Percentiles rank a stretch among this genome's conserved stretches.
phyloP scores from a whole-genome alignment of 2,797 vertebrate species.

The Galagoides demidoff region DNA sequence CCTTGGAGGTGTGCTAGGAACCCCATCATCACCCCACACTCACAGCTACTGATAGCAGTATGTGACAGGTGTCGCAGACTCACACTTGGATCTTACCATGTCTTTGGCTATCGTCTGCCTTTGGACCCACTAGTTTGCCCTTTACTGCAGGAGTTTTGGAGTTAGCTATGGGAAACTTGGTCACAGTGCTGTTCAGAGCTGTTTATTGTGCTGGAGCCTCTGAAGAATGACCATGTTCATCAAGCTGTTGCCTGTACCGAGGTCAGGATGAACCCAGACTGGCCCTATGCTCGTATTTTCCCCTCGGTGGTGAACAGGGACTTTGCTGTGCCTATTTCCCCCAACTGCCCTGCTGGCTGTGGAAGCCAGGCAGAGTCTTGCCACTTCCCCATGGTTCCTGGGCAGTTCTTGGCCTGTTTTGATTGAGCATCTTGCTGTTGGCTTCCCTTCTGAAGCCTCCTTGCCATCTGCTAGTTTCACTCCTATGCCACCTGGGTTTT shows the following conservation, averaged over 20 bases:
- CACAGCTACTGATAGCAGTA: not conserved
- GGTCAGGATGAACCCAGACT: not conserved
- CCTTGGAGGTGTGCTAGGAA: not conserved
- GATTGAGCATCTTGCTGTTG: constrained; percentile 72
- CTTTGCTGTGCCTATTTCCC: not conserved
- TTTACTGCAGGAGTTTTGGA: not conserved
- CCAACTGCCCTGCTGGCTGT: not conserved
- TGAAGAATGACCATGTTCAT: not conserved
- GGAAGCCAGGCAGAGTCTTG: not conserved
- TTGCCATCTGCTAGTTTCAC: constrained; percentile 78
- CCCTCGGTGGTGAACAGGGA: not conserved
- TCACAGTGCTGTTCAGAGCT: not conserved
- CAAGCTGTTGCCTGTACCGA: not conserved
- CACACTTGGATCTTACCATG: not conserved
- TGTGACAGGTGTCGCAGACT: no score
- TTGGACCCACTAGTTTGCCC: not conserved
- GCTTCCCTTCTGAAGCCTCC: constrained; percentile 75
- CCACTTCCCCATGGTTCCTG: not conserved
- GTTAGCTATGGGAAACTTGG: not conserved
- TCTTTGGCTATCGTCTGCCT: not conserved
- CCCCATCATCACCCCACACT: not conserved
- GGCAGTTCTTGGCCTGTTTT: not conserved
- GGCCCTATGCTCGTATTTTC: not conserved
- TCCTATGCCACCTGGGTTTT: constrained; percentile 75
- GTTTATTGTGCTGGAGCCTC: not conserved